Conservation (phyloP, 1,140 invertebrate genomes). For the Odontomachus brunneus region DNA sequence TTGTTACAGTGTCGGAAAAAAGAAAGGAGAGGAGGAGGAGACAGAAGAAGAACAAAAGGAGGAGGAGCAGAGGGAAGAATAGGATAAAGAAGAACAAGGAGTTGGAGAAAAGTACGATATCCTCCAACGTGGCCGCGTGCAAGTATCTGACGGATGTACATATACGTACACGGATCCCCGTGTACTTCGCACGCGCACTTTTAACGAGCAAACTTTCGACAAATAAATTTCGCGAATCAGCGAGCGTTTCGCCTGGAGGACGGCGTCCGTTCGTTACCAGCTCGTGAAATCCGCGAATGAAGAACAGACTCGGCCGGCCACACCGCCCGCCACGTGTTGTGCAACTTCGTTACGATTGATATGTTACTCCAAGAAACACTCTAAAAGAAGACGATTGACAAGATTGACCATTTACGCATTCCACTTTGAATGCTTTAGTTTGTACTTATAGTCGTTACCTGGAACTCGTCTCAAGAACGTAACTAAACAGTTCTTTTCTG, state of each 20-base stretch:
- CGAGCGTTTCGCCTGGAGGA: slow-evolving; percentile 55
- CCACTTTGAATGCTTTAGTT: not conserved
- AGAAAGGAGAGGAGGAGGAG: not conserved
- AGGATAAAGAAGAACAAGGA: slow-evolving; percentile 5
- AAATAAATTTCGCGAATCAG: slow-evolving; percentile 74
- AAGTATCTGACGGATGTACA: slow-evolving; percentile 7
- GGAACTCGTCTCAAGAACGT: too few relatives aligned
- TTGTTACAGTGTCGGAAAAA: slow-evolving; percentile 5
- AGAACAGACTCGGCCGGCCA: too few relatives aligned
- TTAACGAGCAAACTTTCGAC: slow-evolving; percentile 75
- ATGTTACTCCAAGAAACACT: too few relatives aligned
- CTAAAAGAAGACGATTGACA: not conserved
- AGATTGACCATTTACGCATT: not conserved
- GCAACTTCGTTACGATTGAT: too few relatives aligned
- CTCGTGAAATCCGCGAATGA: slow-evolving; percentile 7
- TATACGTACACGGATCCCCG: not conserved
- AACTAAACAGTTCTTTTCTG: too few relatives aligned
- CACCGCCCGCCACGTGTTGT: too few relatives aligned
- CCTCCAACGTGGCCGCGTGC: slow-evolving; percentile 1
- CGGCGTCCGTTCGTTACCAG: not conserved
- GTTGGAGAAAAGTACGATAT: slow-evolving; percentile 28
- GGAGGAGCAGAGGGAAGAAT: slow-evolving; percentile 10
- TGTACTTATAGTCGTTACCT: too few relatives aligned
- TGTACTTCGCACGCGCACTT: slow-evolving; percentile 42
- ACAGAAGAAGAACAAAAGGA: slow-evolving; percentile 10